Evolutionary conservation across 2,888 invertebrate species (phyloP), one percentile per base, ranked within the genome.

Genomic region (Nezara viridula): DNA sequence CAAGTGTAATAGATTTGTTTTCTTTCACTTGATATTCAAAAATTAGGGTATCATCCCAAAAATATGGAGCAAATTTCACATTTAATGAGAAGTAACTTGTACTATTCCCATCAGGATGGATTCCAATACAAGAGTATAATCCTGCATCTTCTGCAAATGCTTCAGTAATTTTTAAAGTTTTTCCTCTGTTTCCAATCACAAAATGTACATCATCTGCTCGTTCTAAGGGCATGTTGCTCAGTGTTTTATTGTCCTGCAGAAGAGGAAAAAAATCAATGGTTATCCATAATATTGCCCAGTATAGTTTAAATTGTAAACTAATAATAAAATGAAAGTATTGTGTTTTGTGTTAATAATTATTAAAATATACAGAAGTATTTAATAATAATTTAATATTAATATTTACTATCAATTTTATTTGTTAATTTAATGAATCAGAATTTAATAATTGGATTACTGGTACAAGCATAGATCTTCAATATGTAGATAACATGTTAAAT

Each of bases 101-200:
- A 2, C 93, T 93, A 0, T 94, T 93, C 0, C 95, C 95, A 0
- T 94, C 95, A 0, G 93, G 93, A 92, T 95, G 96, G 40, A 93
- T 92, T 0, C 94, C 95, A 2, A 94, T 93, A 91, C 96, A 96
- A 0, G 94, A 94, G 92, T 95, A 95, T 1, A 93, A 93, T 0
- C 95, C 94, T 6, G 94, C 93, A 91, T 95, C 94, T 0, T 91
- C 50, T 2, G 93, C 92, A 37, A 89, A 86, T 16, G 91, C 91
- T 86, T 91, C 91, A 21, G 90, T 88, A 24, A 92, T 90, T 86
- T 90, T 90, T 24, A 92, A 90, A 44, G 90, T 85, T 87, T 90
- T 89, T 19, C 91, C 91, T n/a, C 90, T 89, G 55, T 91, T 90
- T 14, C 86, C 89, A 3, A 91, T 85, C 24, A 89, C 66, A 47